A percentile compares a stretch with the other conserved stretches of the same genome.
phyloP scores from a whole-genome alignment of 2,113 vertebrate species.

The Anolis carolinensis region DNA sequence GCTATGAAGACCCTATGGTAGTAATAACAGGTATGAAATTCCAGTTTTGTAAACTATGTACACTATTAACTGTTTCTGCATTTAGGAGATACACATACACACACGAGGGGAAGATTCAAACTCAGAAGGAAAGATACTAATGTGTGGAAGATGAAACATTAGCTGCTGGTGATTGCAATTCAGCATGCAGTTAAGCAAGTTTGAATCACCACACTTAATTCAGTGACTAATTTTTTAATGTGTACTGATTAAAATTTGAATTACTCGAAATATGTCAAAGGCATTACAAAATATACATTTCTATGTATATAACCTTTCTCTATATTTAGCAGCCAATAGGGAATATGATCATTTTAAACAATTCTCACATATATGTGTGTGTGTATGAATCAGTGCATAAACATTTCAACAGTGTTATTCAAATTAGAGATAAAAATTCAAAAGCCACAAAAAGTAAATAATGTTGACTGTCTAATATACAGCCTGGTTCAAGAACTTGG shows the following conservation, averaged over 20 bases:
- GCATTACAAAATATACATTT: background rate
- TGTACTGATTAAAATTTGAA: background rate
- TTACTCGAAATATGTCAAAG: background rate
- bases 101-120: background rate
- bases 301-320: background rate
- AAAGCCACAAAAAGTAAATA: background rate
- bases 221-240: background rate
- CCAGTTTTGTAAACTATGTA: background rate
- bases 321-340: background rate
- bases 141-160: background rate
- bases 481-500: too few species aligned
- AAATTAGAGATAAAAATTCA: background rate
- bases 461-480: slow-evolving; percentile 20
- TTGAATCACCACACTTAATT: background rate
- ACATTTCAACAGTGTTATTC: background rate
- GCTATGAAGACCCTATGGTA: slow-evolving; percentile 66
- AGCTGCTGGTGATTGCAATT: background rate
- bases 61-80: slow-evolving; percentile 12
- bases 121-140: too few species aligned
- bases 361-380: background rate
- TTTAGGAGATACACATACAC: background rate
- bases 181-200: background rate
- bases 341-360: background rate
- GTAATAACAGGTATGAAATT: slow-evolving; percentile 78
- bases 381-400: background rate